Conservation (phyloP, 2,797 vertebrate genomes). For the Artibeus lituratus region DNA sequence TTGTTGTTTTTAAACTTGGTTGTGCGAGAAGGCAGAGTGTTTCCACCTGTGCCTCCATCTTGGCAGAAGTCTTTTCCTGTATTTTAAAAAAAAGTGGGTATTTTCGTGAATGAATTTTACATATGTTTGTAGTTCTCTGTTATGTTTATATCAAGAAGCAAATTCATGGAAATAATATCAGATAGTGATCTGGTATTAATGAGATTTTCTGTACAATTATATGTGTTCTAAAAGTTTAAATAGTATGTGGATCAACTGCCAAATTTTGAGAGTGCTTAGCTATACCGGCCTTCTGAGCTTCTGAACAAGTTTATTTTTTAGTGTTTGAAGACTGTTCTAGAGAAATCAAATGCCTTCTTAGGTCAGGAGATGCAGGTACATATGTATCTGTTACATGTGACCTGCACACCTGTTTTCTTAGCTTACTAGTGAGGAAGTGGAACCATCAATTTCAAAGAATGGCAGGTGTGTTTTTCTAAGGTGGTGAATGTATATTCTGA, state of each 20-base stretch:
- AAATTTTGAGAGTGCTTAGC: background rate
- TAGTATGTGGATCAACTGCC: constrained; percentile 38
- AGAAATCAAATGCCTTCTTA: constrained; percentile 23
- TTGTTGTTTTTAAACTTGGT: too few species aligned
- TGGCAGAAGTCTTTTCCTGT: too few species aligned
- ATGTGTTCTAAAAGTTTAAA: constrained; percentile 33
- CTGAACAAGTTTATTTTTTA: constrained; percentile 34
- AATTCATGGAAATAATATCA: constrained; percentile 20
- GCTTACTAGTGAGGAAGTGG: background rate
- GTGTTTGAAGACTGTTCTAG: background rate
- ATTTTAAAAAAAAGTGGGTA: background rate
- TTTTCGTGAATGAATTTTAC: constrained; percentile 62
- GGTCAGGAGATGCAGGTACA: background rate
- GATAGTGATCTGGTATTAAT: constrained; percentile 50
- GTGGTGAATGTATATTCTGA: background rate
- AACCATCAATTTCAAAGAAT: background rate
- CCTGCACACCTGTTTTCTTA: background rate
- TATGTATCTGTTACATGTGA: background rate
- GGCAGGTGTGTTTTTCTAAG: background rate
- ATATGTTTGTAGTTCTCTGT: constrained; percentile 38
- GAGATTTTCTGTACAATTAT: constrained; percentile 61
- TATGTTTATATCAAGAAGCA: constrained; percentile 31
- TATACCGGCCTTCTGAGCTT: constrained; percentile 58
- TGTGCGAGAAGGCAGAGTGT: too few species aligned
- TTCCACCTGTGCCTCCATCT: too few species aligned